Conservation (phyloP, 2,888 invertebrate species). For the Serrognathus titanus region DNA sequence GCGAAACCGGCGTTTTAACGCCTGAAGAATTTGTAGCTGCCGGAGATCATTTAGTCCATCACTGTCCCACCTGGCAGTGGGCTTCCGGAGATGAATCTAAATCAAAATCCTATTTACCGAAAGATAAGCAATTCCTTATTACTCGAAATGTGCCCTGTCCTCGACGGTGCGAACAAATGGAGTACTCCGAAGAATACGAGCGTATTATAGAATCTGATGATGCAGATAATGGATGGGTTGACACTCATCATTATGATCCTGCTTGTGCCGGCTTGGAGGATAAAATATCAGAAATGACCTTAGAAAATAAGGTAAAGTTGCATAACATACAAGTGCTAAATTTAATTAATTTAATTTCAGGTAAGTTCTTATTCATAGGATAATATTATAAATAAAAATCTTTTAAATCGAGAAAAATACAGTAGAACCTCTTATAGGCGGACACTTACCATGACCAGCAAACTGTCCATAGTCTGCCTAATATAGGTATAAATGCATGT, state of each 20-base stretch:
- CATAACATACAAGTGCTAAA: neutral
- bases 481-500: no score
- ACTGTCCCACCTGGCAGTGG: constrained; percentile 99
- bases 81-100: constrained; percentile 88
- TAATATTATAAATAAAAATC: no score
- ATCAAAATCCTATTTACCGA: constrained; percentile 83
- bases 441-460: no score
- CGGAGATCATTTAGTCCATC: constrained; percentile 97
- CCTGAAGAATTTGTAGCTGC: constrained; percentile 99
- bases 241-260: constrained; percentile 85
- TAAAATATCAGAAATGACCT: constrained; percentile 81
- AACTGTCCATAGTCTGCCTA: no score
- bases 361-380: no score
- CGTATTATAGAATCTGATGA: constrained; percentile 85
- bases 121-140: constrained; percentile 94
- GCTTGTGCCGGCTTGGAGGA: constrained; percentile 66
- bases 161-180: constrained; percentile 93
- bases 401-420: no score
- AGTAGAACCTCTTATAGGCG: no score
- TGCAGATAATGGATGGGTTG: constrained; percentile 94
- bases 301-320: constrained; percentile 61
- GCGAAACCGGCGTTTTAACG: constrained; percentile 96
- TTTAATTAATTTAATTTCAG: no score
- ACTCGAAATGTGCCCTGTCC: constrained; percentile 97
- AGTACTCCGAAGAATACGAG: constrained; percentile 88